Conservation (phyloP, 1,140 invertebrate genomes). For the Olivierus martensii region DNA sequence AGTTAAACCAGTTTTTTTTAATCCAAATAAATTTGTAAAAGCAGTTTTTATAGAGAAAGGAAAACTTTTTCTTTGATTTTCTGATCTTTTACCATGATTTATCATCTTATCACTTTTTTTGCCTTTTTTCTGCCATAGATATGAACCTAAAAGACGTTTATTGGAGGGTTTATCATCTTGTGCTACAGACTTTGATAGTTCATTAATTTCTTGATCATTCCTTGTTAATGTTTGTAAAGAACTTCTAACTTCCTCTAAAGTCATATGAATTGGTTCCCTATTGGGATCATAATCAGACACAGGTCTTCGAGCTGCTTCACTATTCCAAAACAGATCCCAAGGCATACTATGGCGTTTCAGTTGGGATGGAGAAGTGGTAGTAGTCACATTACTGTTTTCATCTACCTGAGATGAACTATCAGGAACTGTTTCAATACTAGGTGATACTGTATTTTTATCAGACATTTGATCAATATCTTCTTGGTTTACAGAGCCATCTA, state of each 20-base stretch:
- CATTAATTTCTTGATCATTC: not conserved
- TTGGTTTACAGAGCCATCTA: too few relatives aligned
- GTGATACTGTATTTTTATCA: too few relatives aligned
- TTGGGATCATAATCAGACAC: slow-evolving; percentile 3
- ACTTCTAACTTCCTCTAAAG: slow-evolving; percentile 60
- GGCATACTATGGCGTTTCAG: slow-evolving; percentile 11
- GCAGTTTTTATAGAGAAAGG: slow-evolving; percentile 18
- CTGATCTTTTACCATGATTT: not conserved
- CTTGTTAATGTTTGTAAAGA: slow-evolving; percentile 42
- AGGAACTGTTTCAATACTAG: too few relatives aligned
- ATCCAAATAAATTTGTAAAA: slow-evolving; percentile 17
- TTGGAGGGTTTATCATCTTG: slow-evolving; percentile 13
- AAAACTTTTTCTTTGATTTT: slow-evolving; percentile 19
- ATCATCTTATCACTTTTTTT: slow-evolving; percentile 5
- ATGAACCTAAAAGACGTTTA: slow-evolving; percentile 21
- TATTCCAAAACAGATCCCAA: slow-evolving; percentile 12
- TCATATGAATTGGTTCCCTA: slow-evolving; percentile 64
- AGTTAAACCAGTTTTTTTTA: slow-evolving; percentile 1
- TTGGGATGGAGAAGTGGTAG: slow-evolving; percentile 2
- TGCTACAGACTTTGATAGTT: not conserved
- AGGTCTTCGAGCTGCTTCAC: slow-evolving; percentile 3
- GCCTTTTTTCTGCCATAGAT: slow-evolving; percentile 11
- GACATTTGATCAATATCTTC: not conserved
- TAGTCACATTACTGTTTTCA: not conserved
- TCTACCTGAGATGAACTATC: not conserved